Conservation (phyloP, 2,888 invertebrate species). For the Fissipunctia ypsillon region DNA sequence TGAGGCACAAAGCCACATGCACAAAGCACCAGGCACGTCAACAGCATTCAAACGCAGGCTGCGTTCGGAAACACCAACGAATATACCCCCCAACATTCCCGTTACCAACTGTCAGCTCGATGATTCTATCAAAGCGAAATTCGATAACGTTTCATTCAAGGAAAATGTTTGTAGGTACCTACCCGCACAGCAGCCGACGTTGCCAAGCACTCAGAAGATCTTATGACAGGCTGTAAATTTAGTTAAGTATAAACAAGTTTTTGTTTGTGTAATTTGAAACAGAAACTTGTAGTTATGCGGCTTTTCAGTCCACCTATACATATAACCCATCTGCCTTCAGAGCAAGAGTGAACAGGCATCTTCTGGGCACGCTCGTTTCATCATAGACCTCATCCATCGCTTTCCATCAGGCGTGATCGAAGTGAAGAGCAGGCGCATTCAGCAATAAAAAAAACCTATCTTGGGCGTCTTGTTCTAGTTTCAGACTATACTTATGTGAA, state of each 20-base stretch:
- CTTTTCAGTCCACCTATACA: too few species aligned
- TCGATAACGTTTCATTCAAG: slow-evolving; percentile 5
- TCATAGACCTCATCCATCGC: too few species aligned
- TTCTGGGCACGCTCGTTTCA: too few species aligned
- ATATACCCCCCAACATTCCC: neutral
- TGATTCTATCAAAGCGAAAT: slow-evolving; percentile 14
- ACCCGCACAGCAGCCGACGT: neutral
- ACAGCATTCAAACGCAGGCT: neutral
- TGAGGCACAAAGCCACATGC: neutral
- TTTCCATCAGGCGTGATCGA: too few species aligned
- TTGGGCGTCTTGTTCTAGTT: neutral
- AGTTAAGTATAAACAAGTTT: neutral
- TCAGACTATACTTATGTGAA: neutral
- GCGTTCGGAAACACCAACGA: neutral
- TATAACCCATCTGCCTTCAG: too few species aligned
- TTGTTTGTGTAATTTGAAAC: neutral
- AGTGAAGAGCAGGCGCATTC: too few species aligned
- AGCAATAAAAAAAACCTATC: too few species aligned
- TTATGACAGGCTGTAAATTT: neutral
- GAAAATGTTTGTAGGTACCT: neutral
- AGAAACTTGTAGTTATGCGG: neutral
- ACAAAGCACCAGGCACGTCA: neutral
- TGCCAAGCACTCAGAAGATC: neutral
- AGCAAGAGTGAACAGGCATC: too few species aligned
- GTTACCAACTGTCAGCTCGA: neutral